Conservation (phyloP, 2,113 vertebrate genomes). For the Sigmodon hispidus region DNA sequence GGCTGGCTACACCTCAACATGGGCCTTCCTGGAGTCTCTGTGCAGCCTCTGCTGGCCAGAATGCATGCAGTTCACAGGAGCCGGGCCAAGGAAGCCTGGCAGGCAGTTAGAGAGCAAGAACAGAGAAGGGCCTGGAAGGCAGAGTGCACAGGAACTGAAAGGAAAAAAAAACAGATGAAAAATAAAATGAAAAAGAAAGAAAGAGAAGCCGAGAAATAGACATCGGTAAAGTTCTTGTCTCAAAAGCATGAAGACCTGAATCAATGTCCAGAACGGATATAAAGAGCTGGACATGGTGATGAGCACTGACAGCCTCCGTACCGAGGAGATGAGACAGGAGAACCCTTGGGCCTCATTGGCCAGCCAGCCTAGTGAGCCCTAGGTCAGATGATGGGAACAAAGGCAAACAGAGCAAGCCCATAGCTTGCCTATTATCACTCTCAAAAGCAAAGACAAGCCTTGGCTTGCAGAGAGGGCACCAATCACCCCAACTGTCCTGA, state of each 20-base stretch:
- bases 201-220: neutral
- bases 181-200: neutral
- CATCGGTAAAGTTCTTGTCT: neutral
- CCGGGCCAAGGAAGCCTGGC: slow-evolving; percentile 78
- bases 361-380: neutral
- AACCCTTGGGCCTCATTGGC: neutral
- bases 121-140: neutral
- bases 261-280: neutral
- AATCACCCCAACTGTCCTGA: neutral
- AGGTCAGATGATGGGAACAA: neutral
- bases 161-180: neutral
- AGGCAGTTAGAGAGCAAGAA: neutral
- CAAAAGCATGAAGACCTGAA: neutral
- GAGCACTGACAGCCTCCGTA: neutral
- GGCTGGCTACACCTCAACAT: neutral
- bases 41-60: slow-evolving; percentile 66
- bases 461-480: neutral
- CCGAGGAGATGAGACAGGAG: neutral
- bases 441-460: neutral
- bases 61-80: slow-evolving; percentile 69
- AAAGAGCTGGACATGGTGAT: neutral
- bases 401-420: neutral
- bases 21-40: slow-evolving; percentile 47
- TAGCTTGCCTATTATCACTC: neutral
- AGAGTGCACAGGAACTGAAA: neutral